Conservation (phyloP, 2,888 invertebrate genomes). For the Pristionchus exspectatus region DNA sequence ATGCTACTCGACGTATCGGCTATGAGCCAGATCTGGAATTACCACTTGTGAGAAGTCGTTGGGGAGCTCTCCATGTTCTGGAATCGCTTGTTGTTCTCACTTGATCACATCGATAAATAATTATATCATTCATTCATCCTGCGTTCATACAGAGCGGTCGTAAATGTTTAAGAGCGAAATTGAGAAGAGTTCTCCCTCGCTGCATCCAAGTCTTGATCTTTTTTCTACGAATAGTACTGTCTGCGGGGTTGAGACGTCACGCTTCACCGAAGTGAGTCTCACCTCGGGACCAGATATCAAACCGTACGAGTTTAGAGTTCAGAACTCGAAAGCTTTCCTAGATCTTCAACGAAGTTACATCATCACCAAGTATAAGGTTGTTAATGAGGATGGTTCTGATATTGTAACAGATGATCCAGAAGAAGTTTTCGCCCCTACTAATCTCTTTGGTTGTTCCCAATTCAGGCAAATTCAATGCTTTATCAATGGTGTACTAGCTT, state of each 20-base stretch:
- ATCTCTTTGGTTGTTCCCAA: too few species aligned
- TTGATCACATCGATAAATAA: not conserved
- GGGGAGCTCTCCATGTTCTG: not conserved
- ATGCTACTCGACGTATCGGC: not conserved
- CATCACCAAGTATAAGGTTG: not conserved
- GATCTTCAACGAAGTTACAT: slow-evolving; percentile 26
- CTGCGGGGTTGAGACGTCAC: slow-evolving; percentile 33
- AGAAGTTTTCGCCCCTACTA: not conserved
- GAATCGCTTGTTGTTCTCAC: not conserved
- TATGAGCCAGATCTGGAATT: not conserved
- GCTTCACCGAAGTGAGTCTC: slow-evolving; percentile 37
- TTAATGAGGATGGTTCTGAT: slow-evolving; percentile 18
- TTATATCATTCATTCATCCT: not conserved
- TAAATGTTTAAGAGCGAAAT: slow-evolving; percentile 37
- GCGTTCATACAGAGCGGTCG: slow-evolving; percentile 45
- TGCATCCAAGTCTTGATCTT: slow-evolving; percentile 23
- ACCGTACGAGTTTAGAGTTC: slow-evolving; percentile 16
- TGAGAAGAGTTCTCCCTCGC: slow-evolving; percentile 7
- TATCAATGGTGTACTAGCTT: not conserved
- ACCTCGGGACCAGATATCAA: slow-evolving; percentile 25
- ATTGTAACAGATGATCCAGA: not conserved
- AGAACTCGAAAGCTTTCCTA: slow-evolving; percentile 41
- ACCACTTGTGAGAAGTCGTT: not conserved
- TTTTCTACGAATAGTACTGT: slow-evolving; percentile 20
- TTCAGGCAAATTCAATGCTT: not conserved